Evolutionary conservation across 1,140 invertebrate species (phyloP), one percentile per base, ranked within the genome.

Genomic region (Temnothorax curvispinosus): DNA sequence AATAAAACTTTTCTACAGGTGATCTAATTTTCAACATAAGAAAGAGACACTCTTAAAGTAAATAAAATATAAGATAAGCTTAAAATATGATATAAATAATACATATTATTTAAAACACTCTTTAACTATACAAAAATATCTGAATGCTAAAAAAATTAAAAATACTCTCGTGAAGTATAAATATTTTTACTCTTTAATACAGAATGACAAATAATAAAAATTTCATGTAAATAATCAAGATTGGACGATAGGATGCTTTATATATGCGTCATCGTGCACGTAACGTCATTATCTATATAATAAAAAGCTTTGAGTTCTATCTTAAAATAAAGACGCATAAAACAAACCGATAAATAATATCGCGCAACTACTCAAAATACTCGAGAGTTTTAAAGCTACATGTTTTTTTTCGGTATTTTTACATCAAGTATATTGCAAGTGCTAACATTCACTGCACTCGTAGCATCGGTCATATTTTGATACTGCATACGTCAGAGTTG

Each of bases 321-420:
- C 11, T 41, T 32, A 32, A 56, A 58, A 81, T 58, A 81, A 38
- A 69, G 18, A 11, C 6, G 27, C 54, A 67, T 15, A 67, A 52
- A 72, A 72, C 52, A 82, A 56, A 35, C 4, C 9, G 15, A 75
- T 58, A 74, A 35, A 74, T 58, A 58, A 50, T 32, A 74, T 7
- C 41, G 2, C 15, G 35, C 21, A 41, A 60, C 7, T 72, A 35
- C 2, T 35, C 35, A 47, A 74, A 75, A 84, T 75, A 38, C 44
- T 75, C 67, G 11, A 35, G 7, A 56, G 38, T 5, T 50, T 71
- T 54, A 71, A 32, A 72, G 18, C 35, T 71, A 35, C 5, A 7
- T 58, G n/a, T 2, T 8, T 21, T 80, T 72, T 77, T 47, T 58
- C 38, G 52, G 6, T 74, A 82, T 82, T 74, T 82, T 60, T 32